phyloP scores from a whole-genome alignment of 2,797 vertebrate genomes.

The Emys orbicularis region DNA sequence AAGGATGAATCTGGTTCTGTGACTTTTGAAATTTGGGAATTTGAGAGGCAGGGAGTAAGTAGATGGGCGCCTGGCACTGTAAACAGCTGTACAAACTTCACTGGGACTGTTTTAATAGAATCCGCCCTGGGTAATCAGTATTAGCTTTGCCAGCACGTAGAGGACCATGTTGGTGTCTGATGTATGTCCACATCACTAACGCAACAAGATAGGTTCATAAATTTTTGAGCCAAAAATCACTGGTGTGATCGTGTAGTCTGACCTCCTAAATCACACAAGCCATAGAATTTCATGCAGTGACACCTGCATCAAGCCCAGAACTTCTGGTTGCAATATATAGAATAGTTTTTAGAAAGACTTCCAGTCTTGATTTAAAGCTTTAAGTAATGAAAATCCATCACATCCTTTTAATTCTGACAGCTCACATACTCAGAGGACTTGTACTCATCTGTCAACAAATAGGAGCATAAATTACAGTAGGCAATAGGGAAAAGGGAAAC shows the following conservation, averaged over 20 bases:
- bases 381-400: background rate
- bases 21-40: background rate
- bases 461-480: background rate
- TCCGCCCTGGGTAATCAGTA: background rate
- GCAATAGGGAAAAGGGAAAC: background rate
- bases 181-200: background rate
- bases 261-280: background rate
- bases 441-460: background rate
- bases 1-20: fast-evolving
- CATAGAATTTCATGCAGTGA: background rate
- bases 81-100: background rate
- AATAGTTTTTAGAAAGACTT: background rate
- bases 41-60: background rate
- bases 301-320: background rate
- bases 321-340: background rate
- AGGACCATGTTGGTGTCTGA: background rate
- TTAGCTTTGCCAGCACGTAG: background rate
- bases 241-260: background rate
- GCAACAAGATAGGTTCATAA: background rate
- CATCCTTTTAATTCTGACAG: background rate
- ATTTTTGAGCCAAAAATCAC: background rate
- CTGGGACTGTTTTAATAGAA: background rate
- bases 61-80: background rate
- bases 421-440: background rate
- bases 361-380: background rate